Base-by-base conservation (phyloP, 2,113 vertebrate genomes). In the Otocyon megalotis region DNA sequence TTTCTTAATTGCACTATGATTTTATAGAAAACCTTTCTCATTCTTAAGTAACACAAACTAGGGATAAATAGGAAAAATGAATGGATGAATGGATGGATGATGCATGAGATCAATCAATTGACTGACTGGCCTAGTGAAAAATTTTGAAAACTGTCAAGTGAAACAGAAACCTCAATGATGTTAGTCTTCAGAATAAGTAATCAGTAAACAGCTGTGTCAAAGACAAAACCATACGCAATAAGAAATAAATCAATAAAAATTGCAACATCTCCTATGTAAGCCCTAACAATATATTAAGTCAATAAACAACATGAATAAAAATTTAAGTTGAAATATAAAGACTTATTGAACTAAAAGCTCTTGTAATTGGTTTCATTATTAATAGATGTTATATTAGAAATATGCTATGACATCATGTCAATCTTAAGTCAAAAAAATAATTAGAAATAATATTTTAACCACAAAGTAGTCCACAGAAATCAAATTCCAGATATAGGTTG, bases 191-290 rank as follows among this genome's bases (percentile, higher is more conserved):
- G 50, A 48, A 87, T 74, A 90, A 82, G 2, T 1, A 93, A 54
- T 60, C 81, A 24, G 35, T 50, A 81, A 85, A 77, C 32, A 96
- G 26, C 16, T 81, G 1, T 80, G 11, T 79, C n/a, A 74, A 79
- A 88, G 16, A 95, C 6, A 94, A 13, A 97, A 81, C 1, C 24
- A 90, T 43, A 81, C 67, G 20, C 3, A 43, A 32, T 85, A 96
- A 93, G 24, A 87, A 81, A 86, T 79, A 94, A 96, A 65, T 71
- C 28, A 83, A 74, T 89, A 83, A 88, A 86, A 94, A 83, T n/a
- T 8, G 0, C 2, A 77, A 50, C 12, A 81, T 69, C 9, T 85
- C 8, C 24, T 90, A 30, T 82, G 71, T 90, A 77, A 94, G 22
- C 2, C 37, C 50, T 91, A 85, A 91, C 17, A 91, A 83, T n/a